Evolutionary conservation across 2,113 vertebrate genomes (phyloP), one percentile per base, ranked within the genome.

Genomic region (Delphinus delphis): DNA sequence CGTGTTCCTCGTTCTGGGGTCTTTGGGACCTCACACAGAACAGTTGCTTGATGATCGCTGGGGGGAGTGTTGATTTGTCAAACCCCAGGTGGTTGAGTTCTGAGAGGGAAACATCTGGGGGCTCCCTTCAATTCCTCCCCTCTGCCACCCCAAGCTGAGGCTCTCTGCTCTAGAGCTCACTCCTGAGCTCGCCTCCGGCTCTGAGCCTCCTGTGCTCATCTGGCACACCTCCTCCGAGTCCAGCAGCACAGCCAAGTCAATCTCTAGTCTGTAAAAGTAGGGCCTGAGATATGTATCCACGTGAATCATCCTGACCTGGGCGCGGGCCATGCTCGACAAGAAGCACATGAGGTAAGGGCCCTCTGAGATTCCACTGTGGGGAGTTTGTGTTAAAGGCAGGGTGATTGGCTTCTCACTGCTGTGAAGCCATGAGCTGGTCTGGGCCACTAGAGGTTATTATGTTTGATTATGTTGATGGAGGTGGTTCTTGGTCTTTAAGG

Each of bases 261-360:
- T 3, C 67, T 89, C 31, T 67, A 5, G 68, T 74, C 53, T 10
- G 3, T 70, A 18, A 58, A 70, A 82, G 38, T 25, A 10, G 53
- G 53, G 53, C 53, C 53, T 53, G 17, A 53, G 53, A 53, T 53
- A 53, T 1, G 5, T 53, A 53, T 18, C 53, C 53, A 6, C 17
- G 4, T 38, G 62, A 71, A 21, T 25, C 17, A 17, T 67, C 9
- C 44, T 47, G 47, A 17, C n/a, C 2, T 18, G 11, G 73, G 28
- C 47, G 18, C 23, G 4, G 31, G 8, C 47, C 3, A 0, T 2
- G 5, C 21, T 0, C 21, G 85, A n/a, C 36, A 38, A 18, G 47
- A 63, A 68, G 41, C 7, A 9, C 28, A 20, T 4, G 8, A 38
- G 11, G 28, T 10, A 3, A 60, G 50, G 58, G 11, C 21, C 23